phyloP scores from a whole-genome alignment of 1,140 invertebrate genomes.

The Potamilus streckersoni region DNA sequence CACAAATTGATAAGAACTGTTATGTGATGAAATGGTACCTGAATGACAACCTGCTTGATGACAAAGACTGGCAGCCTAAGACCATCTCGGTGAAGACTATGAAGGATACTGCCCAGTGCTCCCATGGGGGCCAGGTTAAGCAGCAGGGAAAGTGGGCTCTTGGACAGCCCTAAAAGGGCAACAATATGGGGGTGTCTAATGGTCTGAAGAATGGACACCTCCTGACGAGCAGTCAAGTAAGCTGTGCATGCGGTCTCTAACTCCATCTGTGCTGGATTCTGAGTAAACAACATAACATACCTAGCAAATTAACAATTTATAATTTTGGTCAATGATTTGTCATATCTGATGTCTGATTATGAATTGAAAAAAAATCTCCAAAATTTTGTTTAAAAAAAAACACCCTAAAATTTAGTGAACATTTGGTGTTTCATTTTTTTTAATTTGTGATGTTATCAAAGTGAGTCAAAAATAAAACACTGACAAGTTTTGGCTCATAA shows the following conservation, averaged over 20 bases:
- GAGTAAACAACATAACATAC: background rate
- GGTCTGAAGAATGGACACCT: slow-evolving; percentile 88
- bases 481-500: too few relatives aligned
- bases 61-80: slow-evolving; percentile 82
- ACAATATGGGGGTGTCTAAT: slow-evolving; percentile 93
- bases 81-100: slow-evolving; percentile 85
- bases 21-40: slow-evolving; percentile 70
- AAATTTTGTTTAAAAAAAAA: too few relatives aligned
- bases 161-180: slow-evolving; percentile 82
- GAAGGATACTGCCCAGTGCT: slow-evolving; percentile 84
- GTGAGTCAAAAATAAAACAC: too few relatives aligned
- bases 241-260: slow-evolving; percentile 85
- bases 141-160: slow-evolving; percentile 91
- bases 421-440: too few relatives aligned
- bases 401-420: too few relatives aligned
- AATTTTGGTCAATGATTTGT: too few relatives aligned
- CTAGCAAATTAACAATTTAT: background rate
- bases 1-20: background rate
- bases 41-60: slow-evolving; percentile 87
- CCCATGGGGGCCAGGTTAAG: slow-evolving; percentile 92
- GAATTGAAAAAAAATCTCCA: too few relatives aligned
- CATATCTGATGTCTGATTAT: too few relatives aligned
- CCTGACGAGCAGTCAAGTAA: slow-evolving; percentile 94
- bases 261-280: slow-evolving; percentile 41
- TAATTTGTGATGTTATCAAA: too few relatives aligned